Percentiles rank a stretch among this genome's conserved stretches.
Conservation (phyloP, 2,888 invertebrate genomes). For the Graphium colonna region DNA sequence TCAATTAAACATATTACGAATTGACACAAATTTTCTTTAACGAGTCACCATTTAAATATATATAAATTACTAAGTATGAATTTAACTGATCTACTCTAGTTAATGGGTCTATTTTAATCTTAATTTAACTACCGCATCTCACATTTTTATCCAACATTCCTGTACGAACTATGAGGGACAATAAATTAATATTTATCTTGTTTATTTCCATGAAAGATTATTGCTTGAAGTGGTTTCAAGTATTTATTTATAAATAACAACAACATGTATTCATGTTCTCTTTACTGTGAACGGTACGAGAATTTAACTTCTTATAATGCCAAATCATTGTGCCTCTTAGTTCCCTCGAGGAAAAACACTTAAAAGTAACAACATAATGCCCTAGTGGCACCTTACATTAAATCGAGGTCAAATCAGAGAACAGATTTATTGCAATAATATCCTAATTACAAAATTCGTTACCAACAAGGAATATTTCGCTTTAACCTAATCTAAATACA, state of each 20-base stretch:
- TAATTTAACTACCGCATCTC: constrained; percentile 13
- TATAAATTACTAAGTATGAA: constrained; percentile 29
- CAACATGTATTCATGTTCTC: neutral
- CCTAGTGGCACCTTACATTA: constrained; percentile 53
- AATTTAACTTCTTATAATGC: neutral
- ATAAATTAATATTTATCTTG: neutral
- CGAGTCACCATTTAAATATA: neutral
- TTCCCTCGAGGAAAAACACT: constrained; percentile 1
- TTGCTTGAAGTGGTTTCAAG: too few relatives aligned
- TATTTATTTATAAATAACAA: neutral
- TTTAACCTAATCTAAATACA: constrained; percentile 14
- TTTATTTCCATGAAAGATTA: too few relatives aligned
- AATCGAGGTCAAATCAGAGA: constrained; percentile 10
- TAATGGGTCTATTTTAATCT: constrained; percentile 4
- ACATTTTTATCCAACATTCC: constrained; percentile 3
- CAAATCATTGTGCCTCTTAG: neutral
- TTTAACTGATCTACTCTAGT: constrained; percentile 39
- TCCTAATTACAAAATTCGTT: constrained; percentile 11
- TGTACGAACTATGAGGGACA: constrained; percentile 27
- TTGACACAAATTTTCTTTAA: too few relatives aligned
- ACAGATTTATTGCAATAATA: constrained; percentile 12
- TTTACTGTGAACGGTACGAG: neutral
- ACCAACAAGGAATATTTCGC: neutral
- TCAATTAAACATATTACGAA: too few relatives aligned
- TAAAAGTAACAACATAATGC: constrained; percentile 27